Evolutionary conservation across 1,140 invertebrate species (phyloP), one percentile per base, ranked within the genome.

Genomic region (Brachionus rubens): DNA sequence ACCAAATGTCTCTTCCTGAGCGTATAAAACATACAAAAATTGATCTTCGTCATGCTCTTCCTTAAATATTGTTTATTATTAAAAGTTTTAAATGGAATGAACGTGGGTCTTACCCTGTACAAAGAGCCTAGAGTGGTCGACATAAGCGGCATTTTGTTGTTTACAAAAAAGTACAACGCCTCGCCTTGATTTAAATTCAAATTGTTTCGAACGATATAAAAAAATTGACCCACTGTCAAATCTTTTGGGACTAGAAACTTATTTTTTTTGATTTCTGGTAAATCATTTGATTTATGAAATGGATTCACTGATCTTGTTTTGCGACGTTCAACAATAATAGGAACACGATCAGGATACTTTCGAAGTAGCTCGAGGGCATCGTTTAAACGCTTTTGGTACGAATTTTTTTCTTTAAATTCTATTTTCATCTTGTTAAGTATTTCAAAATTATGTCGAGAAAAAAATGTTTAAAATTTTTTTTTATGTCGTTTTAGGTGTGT

Each of bases 311-410:
- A 43, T 6, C 12, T 21, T 7, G 14, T 40, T 16, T 21, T 21
- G n/a, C n/a, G n/a, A 21, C 43, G 41, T 21, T 65, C 59, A 24
- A 65, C 36, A 21, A 65, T 43, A 4, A 65, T 65, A 3, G 59
- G 59, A 1, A 65, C 59, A 16, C 59, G 59, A 26, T 65, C 59
- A 21, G 59, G 59, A 26, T 65, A 65, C 5, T 65, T 46, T 65
- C 14, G 12, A 6, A 41, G 40, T 12, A 65, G n/a, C 10, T 14
- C 19, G 7, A 19, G 19, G 9, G 36, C 36, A 21, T 65, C 59
- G 16, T 19, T 41, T 21, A 9, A 3, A 6, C 59, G n/a, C 24
- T 65, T 65, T 5, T 43, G 19, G 28, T 43, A 43, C 0, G 36
- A 24, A 14, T 24, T 24, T 41, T 65, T 41, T n/a, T 65, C 40